Percentiles rank a stretch among this genome's conserved stretches.
These are phyloP conservation scores for Hemibagrus guttatus DNA, from an alignment of 2,797 vertebrate genomes.

Conservation along the genomic window DNA sequence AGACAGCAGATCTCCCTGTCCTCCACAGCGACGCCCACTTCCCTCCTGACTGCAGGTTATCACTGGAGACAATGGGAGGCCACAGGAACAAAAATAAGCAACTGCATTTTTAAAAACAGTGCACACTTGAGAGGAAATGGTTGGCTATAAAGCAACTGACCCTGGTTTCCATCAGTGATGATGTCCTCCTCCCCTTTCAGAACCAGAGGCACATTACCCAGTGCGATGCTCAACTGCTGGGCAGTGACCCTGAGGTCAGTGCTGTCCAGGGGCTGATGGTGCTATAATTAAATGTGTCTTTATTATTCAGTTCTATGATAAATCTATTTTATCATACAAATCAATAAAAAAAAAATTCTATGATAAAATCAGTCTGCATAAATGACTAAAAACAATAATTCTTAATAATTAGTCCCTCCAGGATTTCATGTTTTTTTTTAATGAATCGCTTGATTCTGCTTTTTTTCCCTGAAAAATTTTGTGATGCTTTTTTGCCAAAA, in stretches of 20 bases:
- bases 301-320: too few relatives aligned
- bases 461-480: too few relatives aligned
- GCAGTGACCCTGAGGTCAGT: conserved; percentile 79
- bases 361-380: background rate
- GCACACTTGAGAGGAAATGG: background rate
- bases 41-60: conserved; percentile 85
- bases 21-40: conserved; percentile 91
- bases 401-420: background rate
- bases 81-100: background rate
- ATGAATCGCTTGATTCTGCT: too few relatives aligned
- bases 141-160: conserved; percentile 70
- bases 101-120: background rate
- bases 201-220: conserved; percentile 93
- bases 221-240: conserved; percentile 86
- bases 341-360: too few relatives aligned
- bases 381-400: background rate
- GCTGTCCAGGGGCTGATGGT: conserved; percentile 81
- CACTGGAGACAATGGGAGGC: conserved; percentile 68
- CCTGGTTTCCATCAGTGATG: conserved; percentile 89
- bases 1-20: conserved; percentile 94
- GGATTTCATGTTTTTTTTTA: too few relatives aligned
- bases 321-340: too few relatives aligned
- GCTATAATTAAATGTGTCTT: conserved; percentile 69
- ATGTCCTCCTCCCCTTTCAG: conserved; percentile 93
- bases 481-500: too few relatives aligned